A percentile compares a stretch with the other conserved stretches of the same genome.
These are phyloP conservation scores for Apogon talboti DNA, from an alignment of 2,797 vertebrate genomes.

Conservation along the genomic window DNA sequence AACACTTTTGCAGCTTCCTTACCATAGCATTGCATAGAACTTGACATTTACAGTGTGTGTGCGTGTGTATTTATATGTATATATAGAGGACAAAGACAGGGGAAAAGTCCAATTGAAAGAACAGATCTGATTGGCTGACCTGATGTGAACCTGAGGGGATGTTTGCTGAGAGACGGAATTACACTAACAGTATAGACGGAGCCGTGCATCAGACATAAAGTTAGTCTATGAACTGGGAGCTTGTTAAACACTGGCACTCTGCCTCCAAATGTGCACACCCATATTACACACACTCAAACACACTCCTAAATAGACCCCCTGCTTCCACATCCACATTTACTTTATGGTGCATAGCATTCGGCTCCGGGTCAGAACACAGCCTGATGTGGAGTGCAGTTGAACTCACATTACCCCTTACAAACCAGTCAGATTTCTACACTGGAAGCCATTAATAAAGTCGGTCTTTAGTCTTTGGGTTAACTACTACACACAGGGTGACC, in stretches of 20 bases:
- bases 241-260: constrained; percentile 12
- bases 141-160: constrained; percentile 48
- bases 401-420: constrained; percentile 24
- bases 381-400: constrained; percentile 26
- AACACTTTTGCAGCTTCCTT: neutral
- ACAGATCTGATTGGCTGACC: constrained; percentile 56
- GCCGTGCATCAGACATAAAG: neutral
- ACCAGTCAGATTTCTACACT: constrained; percentile 4
- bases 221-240: no score
- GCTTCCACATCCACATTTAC: constrained; percentile 38
- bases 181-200: no score
- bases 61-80: no score
- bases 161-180: constrained; percentile 54
- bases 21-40: constrained; percentile 14
- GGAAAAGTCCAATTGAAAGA: constrained; percentile 46
- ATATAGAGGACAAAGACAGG: constrained; percentile 62
- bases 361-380: constrained; percentile 56
- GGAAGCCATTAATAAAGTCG: neutral
- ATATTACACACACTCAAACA: constrained; percentile 13
- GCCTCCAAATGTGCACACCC: constrained; percentile 14
- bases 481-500: neutral
- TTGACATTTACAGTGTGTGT: constrained; percentile 20
- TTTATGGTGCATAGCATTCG: constrained; percentile 62
- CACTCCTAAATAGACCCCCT: constrained; percentile 30
- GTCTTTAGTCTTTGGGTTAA: neutral